Conservation (phyloP, 1,140 invertebrate species). For the Drosophila sp. region DNA sequence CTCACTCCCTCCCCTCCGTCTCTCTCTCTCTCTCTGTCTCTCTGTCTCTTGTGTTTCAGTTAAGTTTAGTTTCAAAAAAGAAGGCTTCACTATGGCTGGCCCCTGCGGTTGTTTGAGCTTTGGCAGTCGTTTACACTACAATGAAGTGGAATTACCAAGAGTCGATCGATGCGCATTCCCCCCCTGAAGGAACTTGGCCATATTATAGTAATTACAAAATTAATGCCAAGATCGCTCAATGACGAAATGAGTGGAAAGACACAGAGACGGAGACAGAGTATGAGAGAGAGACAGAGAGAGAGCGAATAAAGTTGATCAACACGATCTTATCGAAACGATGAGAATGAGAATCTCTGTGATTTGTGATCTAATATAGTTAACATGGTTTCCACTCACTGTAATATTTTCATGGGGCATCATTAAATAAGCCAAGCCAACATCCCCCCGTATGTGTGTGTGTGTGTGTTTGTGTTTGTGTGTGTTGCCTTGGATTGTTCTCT, state of each 20-base stretch:
- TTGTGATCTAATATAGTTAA: slow-evolving; percentile 8
- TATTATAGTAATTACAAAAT: slow-evolving; percentile 79
- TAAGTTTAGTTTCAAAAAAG: slow-evolving; percentile 32
- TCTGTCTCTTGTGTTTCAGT: slow-evolving; percentile 5
- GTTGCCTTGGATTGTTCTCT: not conserved
- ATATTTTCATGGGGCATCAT: not conserved
- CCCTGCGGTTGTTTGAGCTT: slow-evolving; percentile 75
- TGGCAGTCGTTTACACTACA: slow-evolving; percentile 53
- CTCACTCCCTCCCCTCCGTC: slow-evolving; percentile 1
- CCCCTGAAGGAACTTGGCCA: slow-evolving; percentile 42
- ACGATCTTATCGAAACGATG: slow-evolving; percentile 12
- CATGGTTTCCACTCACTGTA: not conserved
- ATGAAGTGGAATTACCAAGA: slow-evolving; percentile 41
- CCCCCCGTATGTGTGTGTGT: not conserved
- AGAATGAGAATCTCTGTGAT: slow-evolving; percentile 3
- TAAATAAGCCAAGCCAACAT: not conserved
- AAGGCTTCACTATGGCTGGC: not conserved
- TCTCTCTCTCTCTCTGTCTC: not conserved
- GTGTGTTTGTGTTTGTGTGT: slow-evolving; percentile 1
- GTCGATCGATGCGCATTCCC: not conserved
- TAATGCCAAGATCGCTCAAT: slow-evolving; percentile 47
- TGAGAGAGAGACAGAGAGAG: slow-evolving; percentile 9
- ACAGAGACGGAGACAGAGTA: not conserved
- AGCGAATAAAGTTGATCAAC: slow-evolving; percentile 9
- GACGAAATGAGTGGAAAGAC: slow-evolving; percentile 1